Evolutionary conservation across 2,797 vertebrate species (phyloP).

Genomic region (Pithecia hirsuta): DNA sequence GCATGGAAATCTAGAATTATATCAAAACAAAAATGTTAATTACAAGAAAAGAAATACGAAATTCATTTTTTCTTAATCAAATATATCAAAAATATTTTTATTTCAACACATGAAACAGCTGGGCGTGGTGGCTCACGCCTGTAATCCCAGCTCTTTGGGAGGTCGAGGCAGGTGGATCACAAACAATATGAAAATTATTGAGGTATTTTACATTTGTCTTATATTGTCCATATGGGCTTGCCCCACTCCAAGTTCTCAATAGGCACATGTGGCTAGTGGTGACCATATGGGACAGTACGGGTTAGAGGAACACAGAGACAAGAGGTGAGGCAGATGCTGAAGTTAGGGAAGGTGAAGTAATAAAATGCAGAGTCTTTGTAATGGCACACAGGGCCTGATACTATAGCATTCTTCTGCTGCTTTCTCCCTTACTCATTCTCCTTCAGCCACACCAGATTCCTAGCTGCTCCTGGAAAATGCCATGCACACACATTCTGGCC

Average conservation of each 20-base stretch:
- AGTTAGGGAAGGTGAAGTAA: neutral
- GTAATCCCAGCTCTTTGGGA: too few species aligned
- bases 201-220: neutral
- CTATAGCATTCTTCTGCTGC: accelerated
- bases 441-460: neutral
- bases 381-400: neutral
- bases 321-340: neutral
- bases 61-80: neutral
- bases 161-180: too few species aligned
- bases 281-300: neutral
- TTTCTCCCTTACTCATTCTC: neutral
- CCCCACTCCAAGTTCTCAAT: neutral
- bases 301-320: neutral
- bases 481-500: neutral
- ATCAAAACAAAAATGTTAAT: neutral
- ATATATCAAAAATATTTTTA: neutral
- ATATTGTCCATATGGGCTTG: neutral
- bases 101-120: neutral
- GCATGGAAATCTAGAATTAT: neutral
- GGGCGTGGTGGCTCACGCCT: too few species aligned
- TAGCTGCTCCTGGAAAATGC: neutral
- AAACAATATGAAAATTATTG: neutral
- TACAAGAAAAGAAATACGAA: neutral
- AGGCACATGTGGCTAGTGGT: neutral
- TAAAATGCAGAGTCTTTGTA: neutral